A percentile compares a stretch with the other conserved stretches of the same genome.
Conservation (phyloP, 2,797 vertebrate genomes). For the Sebastes iracundus region DNA sequence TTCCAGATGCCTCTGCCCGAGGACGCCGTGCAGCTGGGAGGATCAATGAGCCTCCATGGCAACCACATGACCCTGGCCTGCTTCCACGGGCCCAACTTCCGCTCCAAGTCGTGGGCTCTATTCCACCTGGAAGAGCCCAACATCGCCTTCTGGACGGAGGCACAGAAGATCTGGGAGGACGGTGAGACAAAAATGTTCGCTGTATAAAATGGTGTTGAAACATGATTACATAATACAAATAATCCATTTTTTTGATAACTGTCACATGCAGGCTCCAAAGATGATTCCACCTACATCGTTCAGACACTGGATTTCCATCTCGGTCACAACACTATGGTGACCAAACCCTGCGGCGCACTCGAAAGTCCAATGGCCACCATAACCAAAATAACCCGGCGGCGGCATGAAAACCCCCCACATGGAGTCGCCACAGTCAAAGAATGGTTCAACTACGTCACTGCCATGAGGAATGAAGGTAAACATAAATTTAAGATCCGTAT, state of each 20-base stretch:
- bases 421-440: slow-evolving; percentile 98
- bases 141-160: slow-evolving; percentile 99
- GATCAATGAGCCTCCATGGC: slow-evolving; percentile 98
- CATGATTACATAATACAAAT: neutral
- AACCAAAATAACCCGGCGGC: slow-evolving; percentile 95
- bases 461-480: slow-evolving; percentile 96
- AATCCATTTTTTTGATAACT: neutral
- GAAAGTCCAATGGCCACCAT: slow-evolving; percentile 99
- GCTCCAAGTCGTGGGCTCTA: slow-evolving; percentile 97
- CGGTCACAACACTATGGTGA: slow-evolving; percentile 99
- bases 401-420: slow-evolving; percentile 97
- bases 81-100: slow-evolving; percentile 98
- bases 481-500: neutral
- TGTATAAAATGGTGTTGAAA: too few species aligned
- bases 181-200: slow-evolving; percentile 80
- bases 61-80: slow-evolving; percentile 99
- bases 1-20: slow-evolving; percentile 97
- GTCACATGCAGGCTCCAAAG: slow-evolving; percentile 86
- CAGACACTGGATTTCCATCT: slow-evolving; percentile 98
- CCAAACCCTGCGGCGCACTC: slow-evolving; percentile 95
- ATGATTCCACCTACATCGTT: slow-evolving; percentile 96
- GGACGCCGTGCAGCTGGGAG: slow-evolving; percentile 96
- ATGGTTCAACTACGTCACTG: slow-evolving; percentile 98
- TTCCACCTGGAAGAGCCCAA: slow-evolving; percentile 99
- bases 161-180: slow-evolving; percentile 98